Base-by-base conservation (phyloP, 2,888 invertebrate genomes). In the Protophormia terraenovae region DNA sequence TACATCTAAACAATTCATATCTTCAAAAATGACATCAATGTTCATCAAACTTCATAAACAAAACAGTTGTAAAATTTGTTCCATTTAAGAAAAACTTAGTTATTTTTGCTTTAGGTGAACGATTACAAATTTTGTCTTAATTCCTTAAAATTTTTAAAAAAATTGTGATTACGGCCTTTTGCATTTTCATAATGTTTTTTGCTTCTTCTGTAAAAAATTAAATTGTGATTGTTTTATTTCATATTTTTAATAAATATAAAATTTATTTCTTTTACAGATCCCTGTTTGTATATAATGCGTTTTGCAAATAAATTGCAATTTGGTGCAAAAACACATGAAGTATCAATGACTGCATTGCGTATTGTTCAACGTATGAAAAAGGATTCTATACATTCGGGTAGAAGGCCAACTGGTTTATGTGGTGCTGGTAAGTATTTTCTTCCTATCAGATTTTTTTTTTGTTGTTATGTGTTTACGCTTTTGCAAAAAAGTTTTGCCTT, bases 281-380 rank as follows among this genome's bases (percentile, higher is more conserved):
- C 99, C 0, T 98, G 98, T 91, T 93, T 99, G 73, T 99, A 98
- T 92, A 97, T 99, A 75, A 94, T 98, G 90, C 95, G 99, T 76
- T 99, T 99, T 93, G 98, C 99, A 32, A 96, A 97, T 86, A 96
- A 97, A 90, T 93, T 99, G 76, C 97, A 98, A 91, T 97, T 99
- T 90, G 98, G 96, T 0, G 96, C 96, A 0, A 98, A 98, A 93
- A 97, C 97, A 12, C 98, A 98, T 90, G 98, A 98, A 91, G 99
- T 99, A 5, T 96, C 97, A 76, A 97, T 97, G 94, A 98, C 99
- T 2, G 99, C 99, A 0, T 94, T 98, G 79, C 94, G 99, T 77
- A 94, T 99, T 83, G 98, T 99, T 24, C 97, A 98, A 93, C 94
- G 99, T 89, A 99, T 99, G 99, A 99, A 99, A 93, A 95, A 97